Conservation (phyloP, 23 tunicate species). For the Ascidia mentula region DNA sequence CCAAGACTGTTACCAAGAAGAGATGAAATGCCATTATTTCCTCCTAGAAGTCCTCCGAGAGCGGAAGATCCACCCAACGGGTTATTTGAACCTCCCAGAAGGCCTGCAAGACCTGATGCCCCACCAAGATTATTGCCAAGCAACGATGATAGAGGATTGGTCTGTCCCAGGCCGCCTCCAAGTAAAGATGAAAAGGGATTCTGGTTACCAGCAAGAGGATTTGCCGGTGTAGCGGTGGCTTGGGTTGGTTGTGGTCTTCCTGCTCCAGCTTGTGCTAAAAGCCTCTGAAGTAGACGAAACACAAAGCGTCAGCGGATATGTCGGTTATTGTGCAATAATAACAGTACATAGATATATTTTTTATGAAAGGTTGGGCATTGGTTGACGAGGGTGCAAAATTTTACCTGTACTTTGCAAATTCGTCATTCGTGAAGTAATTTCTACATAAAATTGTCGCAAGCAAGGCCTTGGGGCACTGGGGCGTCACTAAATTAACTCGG, state of each 20-base stretch:
- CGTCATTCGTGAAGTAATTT: too few species aligned
- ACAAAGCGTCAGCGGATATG: too few species aligned
- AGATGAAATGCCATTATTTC: too few species aligned
- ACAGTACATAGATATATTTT: too few species aligned
- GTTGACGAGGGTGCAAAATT: too few species aligned
- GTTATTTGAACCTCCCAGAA: conserved; percentile 12
- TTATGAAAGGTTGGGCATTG: too few species aligned
- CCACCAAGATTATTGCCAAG: background rate
- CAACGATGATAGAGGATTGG: background rate
- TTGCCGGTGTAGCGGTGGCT: background rate
- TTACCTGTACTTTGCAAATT: too few species aligned
- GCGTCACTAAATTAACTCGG: too few species aligned
- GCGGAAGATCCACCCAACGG: background rate
- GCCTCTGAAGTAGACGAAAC: background rate
- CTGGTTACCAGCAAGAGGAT: background rate
- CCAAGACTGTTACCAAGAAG: background rate
- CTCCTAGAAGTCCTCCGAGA: conserved; percentile 2
- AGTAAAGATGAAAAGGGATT: background rate
- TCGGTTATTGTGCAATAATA: too few species aligned
- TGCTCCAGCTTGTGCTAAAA: background rate
- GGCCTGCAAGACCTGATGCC: background rate
- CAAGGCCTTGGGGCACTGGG: too few species aligned
- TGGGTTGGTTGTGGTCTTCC: background rate
- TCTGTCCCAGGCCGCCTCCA: background rate
- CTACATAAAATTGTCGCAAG: too few species aligned